Base-by-base conservation (phyloP, 2,797 vertebrate species). In the Triplophysa yarkandensis region DNA sequence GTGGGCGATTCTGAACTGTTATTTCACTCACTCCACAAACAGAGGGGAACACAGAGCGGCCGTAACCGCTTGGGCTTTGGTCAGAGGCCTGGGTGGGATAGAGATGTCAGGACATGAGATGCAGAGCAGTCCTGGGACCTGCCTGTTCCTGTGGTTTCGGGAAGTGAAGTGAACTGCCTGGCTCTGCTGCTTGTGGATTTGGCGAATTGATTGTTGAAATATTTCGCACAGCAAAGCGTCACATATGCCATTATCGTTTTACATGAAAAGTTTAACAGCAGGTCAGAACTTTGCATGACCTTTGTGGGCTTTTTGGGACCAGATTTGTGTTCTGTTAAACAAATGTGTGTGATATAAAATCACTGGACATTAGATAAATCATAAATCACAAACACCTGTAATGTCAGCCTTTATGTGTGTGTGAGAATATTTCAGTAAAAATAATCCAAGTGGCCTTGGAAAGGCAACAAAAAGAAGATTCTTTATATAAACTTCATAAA, bases 1-100 rank as follows among this genome's bases (percentile, higher is more conserved):
- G 57, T 74, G 58, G 66, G 65, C 3, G 57, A 78, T 62, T 68
- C 54, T 3, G 39, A 74, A 63, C 67, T 72, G 71, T 74, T 74
- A 55, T 68, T 78, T 63, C 58, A 63, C 36, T 69, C 30, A 64
- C 39, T 61, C 50, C 36, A 74, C 50, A 55, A 74, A 34, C 36
- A 66, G 50, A 52, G 64, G 50, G 16, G 50, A 66, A 44, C 50
- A 25, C 30, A 50, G 73, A 25, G 55, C 55, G 58, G 54, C 64
- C 41, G 39, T 74, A 74, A 75, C 73, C 64, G 1, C 54, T 75
- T 17, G 54, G 54, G 43, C 21, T 75, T 60, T 61, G 63, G 64
- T 75, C 36, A 10, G 71, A 46, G 67, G 60, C 71, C 65, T 77
- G 78, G 63, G 69, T 80, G 78, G 78, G 78, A 80, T 73, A 71